A percentile compares a stretch with the other conserved stretches of the same genome.
Conservation (phyloP, 2,888 invertebrate species). For the Dioctria rufipes region DNA sequence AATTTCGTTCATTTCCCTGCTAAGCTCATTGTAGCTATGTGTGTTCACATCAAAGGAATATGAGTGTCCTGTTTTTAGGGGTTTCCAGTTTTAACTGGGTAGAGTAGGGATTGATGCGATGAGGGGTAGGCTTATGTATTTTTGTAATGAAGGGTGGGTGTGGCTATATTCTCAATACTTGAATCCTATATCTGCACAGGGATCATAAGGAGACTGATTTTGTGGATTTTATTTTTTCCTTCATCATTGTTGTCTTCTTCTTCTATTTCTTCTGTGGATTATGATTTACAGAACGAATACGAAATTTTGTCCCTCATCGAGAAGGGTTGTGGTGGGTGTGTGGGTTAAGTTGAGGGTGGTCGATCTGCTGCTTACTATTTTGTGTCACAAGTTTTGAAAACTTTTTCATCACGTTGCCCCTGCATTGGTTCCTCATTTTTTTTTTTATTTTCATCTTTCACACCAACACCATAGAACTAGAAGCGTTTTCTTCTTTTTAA, state of each 20-base stretch:
- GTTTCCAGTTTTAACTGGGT: neutral
- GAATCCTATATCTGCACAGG: conserved; percentile 19
- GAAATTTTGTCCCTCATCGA: conserved; percentile 13
- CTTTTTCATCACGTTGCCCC: conserved; percentile 38
- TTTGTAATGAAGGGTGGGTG: conserved; percentile 54
- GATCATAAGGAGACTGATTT: conserved; percentile 39
- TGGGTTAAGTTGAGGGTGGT: neutral
- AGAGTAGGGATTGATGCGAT: conserved; percentile 5
- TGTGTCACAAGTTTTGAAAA: conserved; percentile 44
- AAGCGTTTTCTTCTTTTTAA: neutral
- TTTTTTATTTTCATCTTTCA: conserved; percentile 22
- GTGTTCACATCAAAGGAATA: conserved; percentile 8
- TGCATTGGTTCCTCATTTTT: conserved; percentile 29
- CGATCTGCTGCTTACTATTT: conserved; percentile 4
- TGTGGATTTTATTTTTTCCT: conserved; percentile 55
- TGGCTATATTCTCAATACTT: conserved; percentile 48
- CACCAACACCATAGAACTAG: conserved; percentile 8
- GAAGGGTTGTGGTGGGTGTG: neutral
- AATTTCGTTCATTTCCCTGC: conserved; percentile 1
- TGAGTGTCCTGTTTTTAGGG: conserved; percentile 33
- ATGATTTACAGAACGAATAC: conserved; percentile 55
- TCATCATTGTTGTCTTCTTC: neutral
- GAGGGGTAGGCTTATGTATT: conserved; percentile 49
- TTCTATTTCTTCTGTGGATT: conserved; percentile 52
- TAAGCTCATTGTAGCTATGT: neutral